Conservation (phyloP, 1,140 invertebrate genomes). For the Plectus sambesii region DNA sequence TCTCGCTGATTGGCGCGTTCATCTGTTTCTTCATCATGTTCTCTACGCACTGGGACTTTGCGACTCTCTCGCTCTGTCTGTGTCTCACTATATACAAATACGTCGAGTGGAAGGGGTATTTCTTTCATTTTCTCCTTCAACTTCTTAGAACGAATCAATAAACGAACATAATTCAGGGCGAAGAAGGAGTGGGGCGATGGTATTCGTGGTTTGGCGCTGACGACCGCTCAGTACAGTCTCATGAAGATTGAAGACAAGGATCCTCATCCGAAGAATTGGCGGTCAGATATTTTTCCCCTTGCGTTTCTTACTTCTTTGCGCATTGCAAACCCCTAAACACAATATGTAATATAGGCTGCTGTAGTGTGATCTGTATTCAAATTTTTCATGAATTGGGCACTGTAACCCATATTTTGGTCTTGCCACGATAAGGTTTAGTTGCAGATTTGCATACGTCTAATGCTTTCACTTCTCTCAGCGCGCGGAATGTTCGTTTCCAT, state of each 20-base stretch:
- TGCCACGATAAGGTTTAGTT: too few relatives aligned
- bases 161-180: constrained; percentile 55
- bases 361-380: too few relatives aligned
- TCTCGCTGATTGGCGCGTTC: constrained; percentile 79
- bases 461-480: too few relatives aligned
- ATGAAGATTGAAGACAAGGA: constrained; percentile 45
- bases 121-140: constrained; percentile 4
- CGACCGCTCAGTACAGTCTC: constrained; percentile 84
- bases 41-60: constrained; percentile 97
- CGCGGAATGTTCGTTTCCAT: too few relatives aligned
- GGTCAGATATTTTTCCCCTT: too few relatives aligned
- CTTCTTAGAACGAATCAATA: constrained; percentile 7
- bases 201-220: constrained; percentile 85
- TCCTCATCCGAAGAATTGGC: constrained; percentile 41
- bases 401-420: too few relatives aligned
- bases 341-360: too few relatives aligned
- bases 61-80: constrained; percentile 82
- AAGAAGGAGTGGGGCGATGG: constrained; percentile 99
- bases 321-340: too few relatives aligned
- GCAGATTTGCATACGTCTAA: too few relatives aligned
- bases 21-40: constrained; percentile 98
- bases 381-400: too few relatives aligned
- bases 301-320: too few relatives aligned
- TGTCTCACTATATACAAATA: constrained; percentile 94
- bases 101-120: constrained; percentile 90